These are phyloP conservation scores for Ia io DNA, from an alignment of 2,113 vertebrate genomes.

Conservation along the genomic window DNA sequence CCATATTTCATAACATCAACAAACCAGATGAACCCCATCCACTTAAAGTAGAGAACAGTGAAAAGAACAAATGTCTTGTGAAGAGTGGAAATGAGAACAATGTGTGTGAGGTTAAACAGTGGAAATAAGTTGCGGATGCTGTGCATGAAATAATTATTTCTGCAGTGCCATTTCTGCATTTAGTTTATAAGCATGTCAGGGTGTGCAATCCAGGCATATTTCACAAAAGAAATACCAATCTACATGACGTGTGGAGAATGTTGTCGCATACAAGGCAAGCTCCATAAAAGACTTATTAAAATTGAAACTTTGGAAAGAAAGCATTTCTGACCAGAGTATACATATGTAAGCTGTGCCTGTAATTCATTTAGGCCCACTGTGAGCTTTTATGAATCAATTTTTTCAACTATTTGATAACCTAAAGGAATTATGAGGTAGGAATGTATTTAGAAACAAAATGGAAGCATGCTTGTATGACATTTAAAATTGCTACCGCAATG, in stretches of 20 bases:
- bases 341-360: neutral
- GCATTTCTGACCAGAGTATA: neutral
- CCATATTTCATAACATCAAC: conserved; percentile 84
- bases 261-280: neutral
- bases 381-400: conserved; percentile 27
- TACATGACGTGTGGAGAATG: conserved; percentile 66
- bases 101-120: conserved; percentile 82
- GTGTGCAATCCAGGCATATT: conserved; percentile 63
- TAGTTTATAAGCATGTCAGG: conserved; percentile 75
- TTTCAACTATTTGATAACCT: conserved; percentile 41
- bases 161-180: conserved; percentile 70
- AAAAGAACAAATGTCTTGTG: conserved; percentile 84
- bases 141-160: conserved; percentile 78
- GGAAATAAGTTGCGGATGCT: conserved; percentile 73
- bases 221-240: conserved; percentile 56
- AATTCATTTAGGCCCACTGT: neutral
- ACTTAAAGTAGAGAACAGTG: conserved; percentile 75
- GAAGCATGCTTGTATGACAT: neutral
- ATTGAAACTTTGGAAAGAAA: conserved; percentile 7
- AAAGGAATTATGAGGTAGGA: neutral
- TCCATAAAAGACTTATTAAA: conserved; percentile 44
- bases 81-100: conserved; percentile 85
- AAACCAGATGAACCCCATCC: conserved; percentile 82
- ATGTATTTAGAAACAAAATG: neutral
- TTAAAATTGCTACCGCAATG: neutral